Evolutionary conservation across 1,140 invertebrate species (phyloP).

Genomic region (Pogonomyrmex californicus): DNA sequence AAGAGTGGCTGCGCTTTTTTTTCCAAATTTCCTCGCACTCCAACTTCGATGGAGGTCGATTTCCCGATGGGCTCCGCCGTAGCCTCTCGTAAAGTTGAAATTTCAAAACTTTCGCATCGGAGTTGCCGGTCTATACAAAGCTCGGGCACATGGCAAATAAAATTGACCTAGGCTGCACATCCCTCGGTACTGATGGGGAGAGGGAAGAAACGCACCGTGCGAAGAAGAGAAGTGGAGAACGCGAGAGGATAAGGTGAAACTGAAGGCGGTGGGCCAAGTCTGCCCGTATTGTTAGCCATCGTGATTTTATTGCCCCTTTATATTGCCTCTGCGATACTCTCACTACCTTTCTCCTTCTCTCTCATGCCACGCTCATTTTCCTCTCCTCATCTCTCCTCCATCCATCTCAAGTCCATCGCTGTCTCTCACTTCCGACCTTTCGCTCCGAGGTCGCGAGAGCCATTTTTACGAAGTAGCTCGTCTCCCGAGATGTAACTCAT

Average conservation of each 20-base stretch:
- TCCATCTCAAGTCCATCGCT: conserved; percentile 7
- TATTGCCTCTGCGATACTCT: conserved; percentile 70
- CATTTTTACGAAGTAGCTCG: conserved; percentile 70
- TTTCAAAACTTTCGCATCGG: conserved; percentile 65
- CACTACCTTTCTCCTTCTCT: conserved; percentile 26
- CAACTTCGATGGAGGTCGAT: conserved; percentile 55
- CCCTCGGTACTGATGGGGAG: neutral
- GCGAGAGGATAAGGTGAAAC: conserved; percentile 53
- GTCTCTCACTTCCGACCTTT: conserved; percentile 47
- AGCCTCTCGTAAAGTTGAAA: conserved; percentile 54
- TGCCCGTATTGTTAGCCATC: conserved; percentile 73
- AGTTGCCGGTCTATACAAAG: conserved; percentile 27
- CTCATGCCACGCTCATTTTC: conserved; percentile 57
- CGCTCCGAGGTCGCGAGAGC: conserved; percentile 38
- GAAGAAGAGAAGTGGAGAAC: conserved; percentile 34
- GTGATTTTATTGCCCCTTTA: conserved; percentile 78
- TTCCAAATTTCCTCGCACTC: conserved; percentile 29
- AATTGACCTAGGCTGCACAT: conserved; percentile 70
- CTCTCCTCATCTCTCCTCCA: neutral
- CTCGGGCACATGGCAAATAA: conserved; percentile 59
- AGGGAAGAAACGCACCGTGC: neutral
- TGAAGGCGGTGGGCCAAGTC: conserved; percentile 66
- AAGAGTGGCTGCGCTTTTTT: conserved; percentile 40
- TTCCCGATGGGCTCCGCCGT: conserved; percentile 61
- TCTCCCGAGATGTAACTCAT: conserved; percentile 47